Evolutionary conservation across 2,888 invertebrate species (phyloP), one percentile per base, ranked within the genome.

Genomic region (Diarsia rubi): DNA sequence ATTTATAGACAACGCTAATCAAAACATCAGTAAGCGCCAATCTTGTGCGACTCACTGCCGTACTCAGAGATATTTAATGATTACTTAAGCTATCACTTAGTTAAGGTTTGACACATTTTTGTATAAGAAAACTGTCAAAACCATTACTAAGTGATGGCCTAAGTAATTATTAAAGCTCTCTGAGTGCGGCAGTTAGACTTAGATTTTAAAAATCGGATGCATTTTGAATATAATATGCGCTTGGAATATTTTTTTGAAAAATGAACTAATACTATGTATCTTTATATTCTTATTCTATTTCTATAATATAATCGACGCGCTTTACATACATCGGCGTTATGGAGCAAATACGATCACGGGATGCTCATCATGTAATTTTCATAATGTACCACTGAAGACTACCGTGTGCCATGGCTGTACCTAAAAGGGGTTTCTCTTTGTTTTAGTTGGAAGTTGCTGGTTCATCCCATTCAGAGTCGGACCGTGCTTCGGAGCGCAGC

Each of bases 381-480:
- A 19, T 45, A 45, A 31, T 72, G 3, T 47, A 47, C 3, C 47
- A 16, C 27, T 45, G 24, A 19, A 45, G 16, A 21, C 45, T 11
- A 57, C n/a, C 21, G 24, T 54, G 24, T 44, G 24, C 75, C 37
- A 37, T 21, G 44, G 12, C 14, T 16, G 1, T 66, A 27, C 16
- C 21, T 52, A 19, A 45, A 6, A 21, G 14, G 21, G 2, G 9
- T 45, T 52, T n/a, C 0, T 64, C 59, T 24, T 69, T 59, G 37
- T 54, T 77, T 52, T 52, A 82, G 78, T 31, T 82, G 62, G 63
- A 70, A 37, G 21, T 85, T 4, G 21, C 77, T 4, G 60, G 57
- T 16, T 82, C 85, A 12, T 82, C 85, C 11, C 66, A 72, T 1
- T 72, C 85, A 0, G 85, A 73, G 16, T 82, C 85, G 1, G 82